phyloP scores from a whole-genome alignment of 2,888 invertebrate genomes.

The Octonoba sinensis region DNA sequence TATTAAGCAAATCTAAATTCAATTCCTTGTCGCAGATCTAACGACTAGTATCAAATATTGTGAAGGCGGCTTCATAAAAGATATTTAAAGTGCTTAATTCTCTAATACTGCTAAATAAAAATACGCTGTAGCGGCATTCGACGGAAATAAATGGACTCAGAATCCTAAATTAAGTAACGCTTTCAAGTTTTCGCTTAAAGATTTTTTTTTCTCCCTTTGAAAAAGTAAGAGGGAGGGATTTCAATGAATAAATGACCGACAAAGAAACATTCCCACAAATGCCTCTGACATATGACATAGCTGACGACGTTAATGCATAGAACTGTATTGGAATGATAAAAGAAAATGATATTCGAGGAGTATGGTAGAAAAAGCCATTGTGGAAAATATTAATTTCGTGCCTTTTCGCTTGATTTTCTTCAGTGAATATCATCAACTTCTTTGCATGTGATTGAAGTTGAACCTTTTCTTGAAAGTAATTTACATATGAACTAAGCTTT shows the following conservation, averaged over 20 bases:
- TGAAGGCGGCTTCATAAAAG: not conserved
- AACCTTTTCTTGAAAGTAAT: conserved; percentile 20
- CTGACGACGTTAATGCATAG: conserved; percentile 26
- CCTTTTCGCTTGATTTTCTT: conserved; percentile 30
- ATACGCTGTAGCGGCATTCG: conserved; percentile 19
- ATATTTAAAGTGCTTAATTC: conserved; percentile 17
- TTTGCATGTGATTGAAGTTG: conserved; percentile 42
- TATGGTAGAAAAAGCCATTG: conserved; percentile 39
- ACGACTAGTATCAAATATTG: no score
- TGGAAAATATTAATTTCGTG: conserved; percentile 48
- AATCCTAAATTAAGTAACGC: conserved; percentile 37
- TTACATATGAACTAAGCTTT: conserved; percentile 44
- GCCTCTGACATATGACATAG: conserved; percentile 51
- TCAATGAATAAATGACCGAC: conserved; percentile 53
- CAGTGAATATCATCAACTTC: conserved; percentile 37
- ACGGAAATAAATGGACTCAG: conserved; percentile 27
- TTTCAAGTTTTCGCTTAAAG: conserved; percentile 3
- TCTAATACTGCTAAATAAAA: not conserved
- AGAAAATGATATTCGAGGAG: conserved; percentile 17
- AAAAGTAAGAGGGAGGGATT: conserved; percentile 17
- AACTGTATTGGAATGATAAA: conserved; percentile 26
- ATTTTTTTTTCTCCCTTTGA: not conserved
- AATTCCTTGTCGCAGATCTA: no score
- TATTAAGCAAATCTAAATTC: no score
- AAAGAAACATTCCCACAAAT: conserved; percentile 52